A percentile compares a stretch with the other conserved stretches of the same genome.
phyloP scores from a whole-genome alignment of 1,140 invertebrate species.

The Drosophila leontia region DNA sequence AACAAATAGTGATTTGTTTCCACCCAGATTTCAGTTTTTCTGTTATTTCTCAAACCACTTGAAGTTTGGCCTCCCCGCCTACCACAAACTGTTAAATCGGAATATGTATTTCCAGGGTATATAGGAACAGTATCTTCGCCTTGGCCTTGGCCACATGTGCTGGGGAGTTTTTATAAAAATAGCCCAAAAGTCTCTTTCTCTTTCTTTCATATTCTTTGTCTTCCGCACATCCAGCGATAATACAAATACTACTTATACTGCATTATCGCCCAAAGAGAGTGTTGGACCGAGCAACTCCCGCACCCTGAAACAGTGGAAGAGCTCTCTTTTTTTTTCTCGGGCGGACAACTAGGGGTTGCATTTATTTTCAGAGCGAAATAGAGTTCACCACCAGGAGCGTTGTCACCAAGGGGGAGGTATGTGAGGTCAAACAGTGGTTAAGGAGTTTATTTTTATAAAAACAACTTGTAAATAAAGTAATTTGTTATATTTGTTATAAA shows the following conservation, averaged over 20 bases:
- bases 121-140: slow-evolving; percentile 6
- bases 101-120: neutral
- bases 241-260: slow-evolving; percentile 3
- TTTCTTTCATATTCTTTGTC: neutral
- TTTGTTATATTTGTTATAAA: neutral
- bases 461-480: neutral
- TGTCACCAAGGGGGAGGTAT: slow-evolving; percentile 8
- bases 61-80: slow-evolving; percentile 16
- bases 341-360: slow-evolving; percentile 58
- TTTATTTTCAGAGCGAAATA: slow-evolving; percentile 45
- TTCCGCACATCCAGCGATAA: slow-evolving; percentile 32
- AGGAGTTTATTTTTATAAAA: neutral
- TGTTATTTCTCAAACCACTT: slow-evolving; percentile 25
- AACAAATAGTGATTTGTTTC: slow-evolving; percentile 41
- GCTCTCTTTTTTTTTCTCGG: slow-evolving; percentile 26
- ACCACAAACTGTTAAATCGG: neutral
- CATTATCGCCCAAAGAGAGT: slow-evolving; percentile 28
- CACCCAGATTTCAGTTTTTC: slow-evolving; percentile 20
- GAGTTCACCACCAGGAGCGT: slow-evolving; percentile 29
- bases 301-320: slow-evolving; percentile 16
- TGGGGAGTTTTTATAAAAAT: slow-evolving; percentile 51
- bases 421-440: slow-evolving; percentile 19
- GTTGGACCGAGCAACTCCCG: slow-evolving; percentile 7
- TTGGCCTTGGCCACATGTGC: slow-evolving; percentile 45
- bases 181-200: slow-evolving; percentile 19